A percentile compares a stretch with the other conserved stretches of the same genome.
Conservation (phyloP, 2,888 invertebrate species). For the Calameuta pallipes region DNA sequence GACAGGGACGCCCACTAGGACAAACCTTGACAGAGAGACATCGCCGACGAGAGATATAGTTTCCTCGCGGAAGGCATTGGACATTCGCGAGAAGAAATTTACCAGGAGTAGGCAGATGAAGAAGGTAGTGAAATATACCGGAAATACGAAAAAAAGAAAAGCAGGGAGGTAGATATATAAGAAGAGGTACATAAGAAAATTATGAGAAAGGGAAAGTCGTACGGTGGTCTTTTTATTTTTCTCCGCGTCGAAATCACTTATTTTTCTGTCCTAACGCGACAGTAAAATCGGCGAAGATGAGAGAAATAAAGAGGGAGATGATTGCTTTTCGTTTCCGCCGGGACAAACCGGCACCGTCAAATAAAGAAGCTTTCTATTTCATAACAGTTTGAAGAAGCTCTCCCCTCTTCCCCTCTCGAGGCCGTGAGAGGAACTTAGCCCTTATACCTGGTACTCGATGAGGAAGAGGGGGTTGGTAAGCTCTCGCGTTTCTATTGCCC, state of each 20-base stretch:
- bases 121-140: not conserved
- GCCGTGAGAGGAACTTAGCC: not conserved
- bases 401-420: too few relatives aligned
- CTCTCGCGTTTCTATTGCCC: not conserved
- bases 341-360: conserved; percentile 27
- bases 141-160: not conserved
- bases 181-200: not conserved
- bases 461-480: not conserved
- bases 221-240: not conserved
- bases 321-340: conserved; percentile 35
- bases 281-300: conserved; percentile 16
- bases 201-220: not conserved
- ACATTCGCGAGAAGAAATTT: conserved; percentile 8
- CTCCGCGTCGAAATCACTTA: conserved; percentile 13
- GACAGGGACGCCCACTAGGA: not conserved
- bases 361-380: conserved; percentile 49
- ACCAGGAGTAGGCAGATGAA: not conserved
- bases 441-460: not conserved
- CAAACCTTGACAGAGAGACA: not conserved
- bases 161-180: not conserved
- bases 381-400: conserved; percentile 36
- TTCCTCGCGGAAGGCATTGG: not conserved
- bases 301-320: conserved; percentile 28
- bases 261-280: conserved; percentile 14
- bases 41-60: not conserved